Conservation (phyloP, 2,797 vertebrate species). For the Eutrigla gurnardus region DNA sequence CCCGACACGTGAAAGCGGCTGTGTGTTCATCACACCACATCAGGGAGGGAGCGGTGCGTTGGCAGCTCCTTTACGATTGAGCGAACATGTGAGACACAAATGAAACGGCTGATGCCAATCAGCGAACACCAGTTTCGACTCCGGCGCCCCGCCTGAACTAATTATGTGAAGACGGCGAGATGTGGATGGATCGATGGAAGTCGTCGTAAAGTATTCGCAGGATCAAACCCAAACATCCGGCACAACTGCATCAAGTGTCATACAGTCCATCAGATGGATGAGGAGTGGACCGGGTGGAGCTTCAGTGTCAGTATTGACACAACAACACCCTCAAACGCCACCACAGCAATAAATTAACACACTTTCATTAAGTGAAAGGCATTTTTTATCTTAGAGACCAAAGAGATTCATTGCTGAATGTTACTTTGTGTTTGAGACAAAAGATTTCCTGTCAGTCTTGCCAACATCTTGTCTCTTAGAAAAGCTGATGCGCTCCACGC, state of each 20-base stretch:
- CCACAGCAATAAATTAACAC: conserved; percentile 2
- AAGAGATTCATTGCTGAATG: conserved; percentile 12
- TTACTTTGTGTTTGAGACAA: conserved; percentile 7
- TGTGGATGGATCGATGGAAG: background rate
- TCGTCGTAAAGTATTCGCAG: too few species aligned
- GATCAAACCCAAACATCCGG: too few species aligned
- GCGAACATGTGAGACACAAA: background rate
- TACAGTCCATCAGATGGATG: too few species aligned
- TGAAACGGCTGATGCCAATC: background rate
- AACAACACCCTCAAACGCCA: conserved; percentile 8
- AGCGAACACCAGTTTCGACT: background rate
- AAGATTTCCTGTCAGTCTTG: conserved; percentile 2
- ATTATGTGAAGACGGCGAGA: background rate
- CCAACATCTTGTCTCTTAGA: background rate
- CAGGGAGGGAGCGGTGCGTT: background rate
- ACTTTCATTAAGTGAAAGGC: conserved; percentile 13
- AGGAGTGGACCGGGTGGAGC: background rate
- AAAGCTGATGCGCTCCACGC: background rate
- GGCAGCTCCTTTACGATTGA: conserved; percentile 1
- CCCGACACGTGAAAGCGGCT: conserved; percentile 11
- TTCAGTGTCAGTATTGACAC: background rate
- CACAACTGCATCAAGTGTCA: too few species aligned
- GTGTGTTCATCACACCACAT: conserved; percentile 1
- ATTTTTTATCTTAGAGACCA: conserved; percentile 13
- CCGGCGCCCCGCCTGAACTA: too few species aligned